A percentile compares a stretch with the other conserved stretches of the same genome.
Conservation (phyloP, 2,888 invertebrate genomes). For the Chaetogeoica ovagalla region DNA sequence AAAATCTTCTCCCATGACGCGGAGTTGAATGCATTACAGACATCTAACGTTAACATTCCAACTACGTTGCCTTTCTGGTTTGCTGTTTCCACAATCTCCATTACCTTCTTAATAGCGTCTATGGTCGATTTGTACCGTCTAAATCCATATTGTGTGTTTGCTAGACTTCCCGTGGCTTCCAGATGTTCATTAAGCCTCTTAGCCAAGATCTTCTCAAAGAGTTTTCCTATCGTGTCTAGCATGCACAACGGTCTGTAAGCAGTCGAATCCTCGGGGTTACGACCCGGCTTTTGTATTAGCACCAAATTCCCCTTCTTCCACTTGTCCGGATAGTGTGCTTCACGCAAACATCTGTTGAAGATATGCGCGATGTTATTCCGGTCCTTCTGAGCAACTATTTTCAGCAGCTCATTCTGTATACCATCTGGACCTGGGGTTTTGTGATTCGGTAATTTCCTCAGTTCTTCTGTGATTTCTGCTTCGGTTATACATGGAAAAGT, state of each 20-base stretch:
- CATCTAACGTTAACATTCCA: not conserved
- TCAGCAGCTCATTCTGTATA: not conserved
- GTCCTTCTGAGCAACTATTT: not conserved
- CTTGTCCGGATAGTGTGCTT: not conserved
- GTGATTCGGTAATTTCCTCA: not conserved
- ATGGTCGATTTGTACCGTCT: not conserved
- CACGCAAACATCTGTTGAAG: not conserved
- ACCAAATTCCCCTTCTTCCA: not conserved
- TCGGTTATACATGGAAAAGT: too few species aligned
- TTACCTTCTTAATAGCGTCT: not conserved
- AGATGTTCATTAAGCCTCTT: not conserved
- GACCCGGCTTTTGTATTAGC: not conserved
- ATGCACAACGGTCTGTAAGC: not conserved
- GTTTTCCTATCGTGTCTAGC: not conserved
- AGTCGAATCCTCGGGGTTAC: not conserved
- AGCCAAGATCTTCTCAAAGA: not conserved
- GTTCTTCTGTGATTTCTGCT: not conserved
- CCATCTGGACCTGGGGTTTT: not conserved
- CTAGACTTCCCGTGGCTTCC: not conserved
- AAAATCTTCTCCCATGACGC: not conserved
- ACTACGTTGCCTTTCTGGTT: not conserved
- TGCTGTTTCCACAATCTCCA: not conserved
- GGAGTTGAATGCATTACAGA: not conserved
- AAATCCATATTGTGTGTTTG: not conserved
- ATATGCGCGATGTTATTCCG: not conserved